Evolutionary conservation across 2,797 vertebrate species (phyloP).

Genomic region (Tamandua tetradactyla): DNA sequence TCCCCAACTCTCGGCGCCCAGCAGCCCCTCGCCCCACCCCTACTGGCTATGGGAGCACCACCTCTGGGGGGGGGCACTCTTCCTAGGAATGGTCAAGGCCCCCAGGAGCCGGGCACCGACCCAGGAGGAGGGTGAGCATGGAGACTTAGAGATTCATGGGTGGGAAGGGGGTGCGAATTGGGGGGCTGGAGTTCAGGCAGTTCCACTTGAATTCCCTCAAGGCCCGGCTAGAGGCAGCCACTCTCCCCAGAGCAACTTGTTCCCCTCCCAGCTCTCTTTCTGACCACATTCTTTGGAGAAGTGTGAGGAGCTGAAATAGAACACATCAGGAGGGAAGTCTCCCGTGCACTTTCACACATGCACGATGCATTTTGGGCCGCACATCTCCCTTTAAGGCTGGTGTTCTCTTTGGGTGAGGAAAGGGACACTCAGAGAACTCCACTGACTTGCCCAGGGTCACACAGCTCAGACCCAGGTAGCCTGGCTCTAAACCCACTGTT

Average conservation of each 20-base stretch:
- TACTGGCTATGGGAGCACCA: too few species aligned
- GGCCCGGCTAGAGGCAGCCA: constrained; percentile 13
- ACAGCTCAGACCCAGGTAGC: neutral
- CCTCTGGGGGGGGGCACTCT: neutral
- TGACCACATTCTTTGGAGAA: constrained; percentile 17
- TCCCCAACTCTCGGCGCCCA: constrained; percentile 87
- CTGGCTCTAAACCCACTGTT: neutral
- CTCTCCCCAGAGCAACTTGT: neutral
- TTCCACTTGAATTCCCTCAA: constrained; percentile 77
- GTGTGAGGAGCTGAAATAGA: neutral
- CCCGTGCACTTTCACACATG: neutral
- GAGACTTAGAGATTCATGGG: neutral
- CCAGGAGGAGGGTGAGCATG: neutral
- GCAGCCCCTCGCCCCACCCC: too few species aligned
- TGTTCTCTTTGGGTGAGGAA: neutral
- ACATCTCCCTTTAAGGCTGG: neutral
- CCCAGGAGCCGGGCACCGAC: neutral
- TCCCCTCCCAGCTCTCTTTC: neutral
- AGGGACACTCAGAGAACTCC: neutral
- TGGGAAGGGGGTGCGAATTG: neutral
- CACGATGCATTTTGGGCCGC: neutral
- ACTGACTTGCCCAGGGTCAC: too few species aligned
- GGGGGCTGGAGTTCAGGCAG: neutral
- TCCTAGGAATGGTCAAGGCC: neutral
- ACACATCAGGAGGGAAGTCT: neutral